Evolutionary conservation across 2,797 vertebrate species (phyloP).

Genomic region (Trachurus trachurus): DNA sequence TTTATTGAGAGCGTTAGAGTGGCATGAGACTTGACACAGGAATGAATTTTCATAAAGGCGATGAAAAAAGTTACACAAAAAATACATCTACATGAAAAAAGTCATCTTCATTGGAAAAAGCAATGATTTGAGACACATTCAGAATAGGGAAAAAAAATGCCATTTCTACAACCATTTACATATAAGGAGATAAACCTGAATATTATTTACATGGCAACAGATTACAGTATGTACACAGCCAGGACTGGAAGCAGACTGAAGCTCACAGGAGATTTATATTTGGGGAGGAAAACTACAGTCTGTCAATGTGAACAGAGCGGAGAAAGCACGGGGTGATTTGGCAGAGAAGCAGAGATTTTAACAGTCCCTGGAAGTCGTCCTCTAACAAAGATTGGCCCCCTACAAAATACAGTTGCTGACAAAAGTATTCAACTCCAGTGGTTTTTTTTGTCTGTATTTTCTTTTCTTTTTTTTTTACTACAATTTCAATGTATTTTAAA

Average conservation of each 20-base stretch:
- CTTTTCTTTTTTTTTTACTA: conserved; percentile 13
- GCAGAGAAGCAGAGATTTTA: conserved; percentile 47
- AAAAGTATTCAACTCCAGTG: conserved; percentile 46
- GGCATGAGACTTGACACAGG: conserved; percentile 72
- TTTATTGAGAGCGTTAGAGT: conserved; percentile 83
- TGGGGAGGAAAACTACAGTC: conserved; percentile 27
- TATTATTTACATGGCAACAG: conserved; percentile 82
- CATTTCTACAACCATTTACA: conserved; percentile 85
- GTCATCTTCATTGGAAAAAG: conserved; percentile 74
- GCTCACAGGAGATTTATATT: conserved; percentile 45
- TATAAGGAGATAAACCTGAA: conserved; percentile 73
- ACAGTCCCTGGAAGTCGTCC: conserved; percentile 65
- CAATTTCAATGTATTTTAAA: conserved; percentile 46
- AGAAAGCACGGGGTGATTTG: conserved; percentile 58
- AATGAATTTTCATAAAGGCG: conserved; percentile 68
- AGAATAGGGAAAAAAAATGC: conserved; percentile 45
- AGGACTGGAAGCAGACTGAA: conserved; percentile 55
- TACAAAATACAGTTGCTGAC: conserved; percentile 45
- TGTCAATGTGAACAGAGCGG: conserved; percentile 41
- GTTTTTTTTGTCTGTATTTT: conserved; percentile 31
- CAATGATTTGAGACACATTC: conserved; percentile 71
- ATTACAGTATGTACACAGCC: conserved; percentile 81
- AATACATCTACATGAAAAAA: conserved; percentile 69
- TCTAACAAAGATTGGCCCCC: conserved; percentile 53
- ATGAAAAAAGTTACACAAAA: conserved; percentile 59